A percentile compares a stretch with the other conserved stretches of the same genome.
These are phyloP conservation scores for Sylvia atricapilla DNA, from an alignment of 2,113 vertebrate species.

Conservation along the genomic window DNA sequence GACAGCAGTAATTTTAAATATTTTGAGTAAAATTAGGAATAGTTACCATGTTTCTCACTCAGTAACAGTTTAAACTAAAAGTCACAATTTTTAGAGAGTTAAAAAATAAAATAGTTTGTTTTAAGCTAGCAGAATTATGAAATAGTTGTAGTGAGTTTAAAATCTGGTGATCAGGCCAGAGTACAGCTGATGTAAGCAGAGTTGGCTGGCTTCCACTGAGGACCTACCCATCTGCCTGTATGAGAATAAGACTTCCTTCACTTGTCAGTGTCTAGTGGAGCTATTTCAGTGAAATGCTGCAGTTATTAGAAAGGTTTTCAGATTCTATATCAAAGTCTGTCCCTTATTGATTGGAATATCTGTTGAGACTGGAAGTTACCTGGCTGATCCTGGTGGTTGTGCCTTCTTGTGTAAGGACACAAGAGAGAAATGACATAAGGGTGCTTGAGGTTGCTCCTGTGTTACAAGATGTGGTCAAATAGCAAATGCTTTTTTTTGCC, in stretches of 20 bases:
- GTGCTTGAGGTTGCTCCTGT: not conserved
- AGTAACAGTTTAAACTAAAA: not conserved
- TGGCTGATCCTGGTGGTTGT: not conserved
- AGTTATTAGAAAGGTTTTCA: not conserved
- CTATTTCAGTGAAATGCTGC: not conserved
- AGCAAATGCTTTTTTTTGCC: not conserved
- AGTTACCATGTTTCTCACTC: not conserved
- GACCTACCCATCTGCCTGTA: not conserved
- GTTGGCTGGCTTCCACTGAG: not conserved
- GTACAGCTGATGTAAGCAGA: not conserved
- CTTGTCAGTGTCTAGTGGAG: accelerated
- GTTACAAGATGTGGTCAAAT: not conserved
- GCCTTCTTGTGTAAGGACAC: not conserved
- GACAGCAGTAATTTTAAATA: not conserved
- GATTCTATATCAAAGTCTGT: not conserved
- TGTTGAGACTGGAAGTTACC: not conserved
- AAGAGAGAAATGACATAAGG: not conserved
- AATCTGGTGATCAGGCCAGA: not conserved
- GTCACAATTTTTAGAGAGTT: not conserved
- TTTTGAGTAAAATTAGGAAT: not conserved
- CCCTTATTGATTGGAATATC: not conserved
- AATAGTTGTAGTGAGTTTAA: not conserved
- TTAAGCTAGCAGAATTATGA: not conserved
- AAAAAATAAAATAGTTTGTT: not conserved
- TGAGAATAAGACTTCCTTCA: not conserved